Conservation (phyloP, 2,888 invertebrate genomes). For the Melanostoma mellinum region DNA sequence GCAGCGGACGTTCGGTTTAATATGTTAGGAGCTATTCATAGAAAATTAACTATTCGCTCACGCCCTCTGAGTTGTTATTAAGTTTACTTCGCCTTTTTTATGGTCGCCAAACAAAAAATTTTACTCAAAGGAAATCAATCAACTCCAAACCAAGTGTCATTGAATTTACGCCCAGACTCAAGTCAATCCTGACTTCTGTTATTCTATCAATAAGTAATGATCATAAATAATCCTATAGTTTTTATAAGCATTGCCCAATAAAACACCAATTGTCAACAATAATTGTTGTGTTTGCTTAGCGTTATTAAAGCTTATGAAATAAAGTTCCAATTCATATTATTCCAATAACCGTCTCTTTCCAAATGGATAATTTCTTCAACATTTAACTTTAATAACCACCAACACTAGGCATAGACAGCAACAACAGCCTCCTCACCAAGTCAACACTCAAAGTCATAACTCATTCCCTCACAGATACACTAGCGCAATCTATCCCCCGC, state of each 20-base stretch:
- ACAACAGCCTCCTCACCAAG: conserved; percentile 22
- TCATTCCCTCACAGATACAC: conserved; percentile 30
- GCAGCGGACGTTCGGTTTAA: too few relatives aligned
- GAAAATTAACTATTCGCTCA: too few relatives aligned
- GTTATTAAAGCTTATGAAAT: conserved; percentile 40
- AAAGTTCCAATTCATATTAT: conserved; percentile 7
- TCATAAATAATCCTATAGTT: too few relatives aligned
- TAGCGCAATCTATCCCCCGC: conserved; percentile 17
- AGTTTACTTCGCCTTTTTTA: too few relatives aligned
- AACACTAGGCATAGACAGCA: conserved; percentile 31
- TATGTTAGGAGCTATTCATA: too few relatives aligned
- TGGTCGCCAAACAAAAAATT: too few relatives aligned
- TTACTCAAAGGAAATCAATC: too few relatives aligned
- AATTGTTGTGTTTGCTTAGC: conserved; percentile 20
- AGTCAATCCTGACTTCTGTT: too few relatives aligned
- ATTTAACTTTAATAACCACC: conserved; percentile 62
- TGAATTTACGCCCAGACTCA: too few relatives aligned
- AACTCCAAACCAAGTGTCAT: too few relatives aligned
- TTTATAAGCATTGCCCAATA: conserved; percentile 9
- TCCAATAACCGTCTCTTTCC: conserved; percentile 16
- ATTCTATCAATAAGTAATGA: too few relatives aligned
- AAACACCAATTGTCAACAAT: conserved; percentile 9
- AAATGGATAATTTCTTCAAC: conserved; percentile 51
- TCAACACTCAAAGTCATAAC: conserved; percentile 34
- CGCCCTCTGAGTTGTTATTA: too few relatives aligned